Conservation (phyloP, 92 coral and sea anemone genomes). For the Palythoa caribaeorum region DNA sequence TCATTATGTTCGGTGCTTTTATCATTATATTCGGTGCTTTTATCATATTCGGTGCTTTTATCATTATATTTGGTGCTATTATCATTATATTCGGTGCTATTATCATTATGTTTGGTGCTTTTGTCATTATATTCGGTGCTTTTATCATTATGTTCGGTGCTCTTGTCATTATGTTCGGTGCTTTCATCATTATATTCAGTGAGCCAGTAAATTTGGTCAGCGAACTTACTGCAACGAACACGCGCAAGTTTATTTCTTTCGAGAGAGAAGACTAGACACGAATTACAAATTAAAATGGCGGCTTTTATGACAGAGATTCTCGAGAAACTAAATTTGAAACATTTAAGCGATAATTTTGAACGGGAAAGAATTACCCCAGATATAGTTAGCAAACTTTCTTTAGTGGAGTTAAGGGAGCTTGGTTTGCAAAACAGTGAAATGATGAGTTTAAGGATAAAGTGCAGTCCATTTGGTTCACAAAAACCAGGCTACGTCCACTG, state of each 20-base stretch:
- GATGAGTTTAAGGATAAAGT: slow-evolving; percentile 38
- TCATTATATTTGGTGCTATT: too few species aligned
- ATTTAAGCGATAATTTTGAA: neutral
- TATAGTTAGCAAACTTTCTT: slow-evolving; percentile 18
- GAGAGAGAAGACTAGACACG: neutral
- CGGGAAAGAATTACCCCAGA: slow-evolving; percentile 11
- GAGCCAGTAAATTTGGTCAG: slow-evolving; percentile 37
- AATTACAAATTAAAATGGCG: neutral
- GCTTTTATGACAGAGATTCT: slow-evolving; percentile 11
- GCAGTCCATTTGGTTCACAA: slow-evolving; percentile 37
- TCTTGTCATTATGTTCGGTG: too few species aligned
- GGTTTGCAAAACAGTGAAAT: slow-evolving; percentile 25
- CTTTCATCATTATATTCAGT: slow-evolving; percentile 5
- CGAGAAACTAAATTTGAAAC: neutral
- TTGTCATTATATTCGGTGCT: neutral
- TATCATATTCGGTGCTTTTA: too few species aligned
- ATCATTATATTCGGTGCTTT: too few species aligned
- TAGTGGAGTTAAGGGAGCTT: slow-evolving; percentile 31
- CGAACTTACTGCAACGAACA: neutral
- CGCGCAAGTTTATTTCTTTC: neutral
- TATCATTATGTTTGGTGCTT: neutral
- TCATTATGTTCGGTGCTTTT: too few species aligned
- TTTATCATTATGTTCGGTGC: too few species aligned
- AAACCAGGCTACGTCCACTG: slow-evolving; percentile 17
- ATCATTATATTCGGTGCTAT: neutral